phyloP scores from a whole-genome alignment of 2,888 invertebrate genomes.

The Melikaiella ostensackeni region DNA sequence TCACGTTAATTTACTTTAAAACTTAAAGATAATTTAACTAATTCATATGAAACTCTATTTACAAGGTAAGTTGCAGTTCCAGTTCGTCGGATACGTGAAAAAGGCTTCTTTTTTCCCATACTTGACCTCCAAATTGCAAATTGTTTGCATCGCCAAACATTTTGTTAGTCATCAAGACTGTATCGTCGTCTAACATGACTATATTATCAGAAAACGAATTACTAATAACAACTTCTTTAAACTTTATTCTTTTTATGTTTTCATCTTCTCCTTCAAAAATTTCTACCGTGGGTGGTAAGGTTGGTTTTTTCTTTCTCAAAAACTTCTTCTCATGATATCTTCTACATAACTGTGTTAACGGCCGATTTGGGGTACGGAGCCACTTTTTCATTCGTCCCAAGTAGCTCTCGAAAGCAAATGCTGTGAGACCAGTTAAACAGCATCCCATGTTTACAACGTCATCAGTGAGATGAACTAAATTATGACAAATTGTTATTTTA shows the following conservation, averaged over 20 bases:
- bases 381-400: conserved; percentile 25
- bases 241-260: neutral
- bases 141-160: neutral
- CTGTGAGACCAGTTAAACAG: conserved; percentile 1
- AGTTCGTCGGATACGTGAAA: neutral
- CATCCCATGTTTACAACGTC: neutral
- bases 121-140: conserved; percentile 1
- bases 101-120: neutral
- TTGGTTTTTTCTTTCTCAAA: neutral
- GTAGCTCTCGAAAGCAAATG: conserved; percentile 29
- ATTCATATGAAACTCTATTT: neutral
- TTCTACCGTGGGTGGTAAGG: neutral
- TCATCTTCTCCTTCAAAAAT: neutral
- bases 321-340: neutral
- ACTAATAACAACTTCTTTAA: neutral
- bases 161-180: neutral
- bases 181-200: neutral
- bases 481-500: conserved; percentile 8
- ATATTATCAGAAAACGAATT: neutral
- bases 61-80: neutral
- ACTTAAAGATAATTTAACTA: neutral
- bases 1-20: neutral
- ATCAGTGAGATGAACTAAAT: conserved; percentile 19
- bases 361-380: conserved; percentile 6
- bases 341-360: neutral